Conservation (phyloP, 2,797 vertebrate genomes). For the Pangasius mekongensis region DNA sequence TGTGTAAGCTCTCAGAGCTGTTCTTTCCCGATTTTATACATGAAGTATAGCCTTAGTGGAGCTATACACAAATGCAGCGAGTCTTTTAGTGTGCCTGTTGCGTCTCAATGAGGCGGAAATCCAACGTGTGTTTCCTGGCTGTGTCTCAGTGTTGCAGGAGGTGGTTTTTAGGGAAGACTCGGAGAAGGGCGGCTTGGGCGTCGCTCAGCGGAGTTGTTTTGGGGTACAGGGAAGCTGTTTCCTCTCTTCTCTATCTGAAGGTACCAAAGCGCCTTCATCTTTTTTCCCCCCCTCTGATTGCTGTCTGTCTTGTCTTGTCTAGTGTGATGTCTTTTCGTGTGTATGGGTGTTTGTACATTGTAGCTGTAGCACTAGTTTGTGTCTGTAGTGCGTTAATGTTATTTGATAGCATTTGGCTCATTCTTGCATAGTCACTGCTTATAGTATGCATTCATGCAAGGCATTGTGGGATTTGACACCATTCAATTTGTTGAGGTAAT, state of each 20-base stretch:
- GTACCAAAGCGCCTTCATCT: constrained; percentile 63
- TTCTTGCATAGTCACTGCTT: constrained; percentile 21
- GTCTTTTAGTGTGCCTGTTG: constrained; percentile 4
- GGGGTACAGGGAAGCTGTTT: constrained; percentile 84
- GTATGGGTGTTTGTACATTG: constrained; percentile 21
- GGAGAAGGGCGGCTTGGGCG: constrained; percentile 80
- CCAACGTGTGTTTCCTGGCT: constrained; percentile 22
- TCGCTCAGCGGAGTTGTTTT: constrained; percentile 82
- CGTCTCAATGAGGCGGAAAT: constrained; percentile 29
- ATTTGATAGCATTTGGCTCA: background rate
- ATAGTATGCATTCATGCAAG: constrained; percentile 11
- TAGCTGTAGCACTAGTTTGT: constrained; percentile 18
- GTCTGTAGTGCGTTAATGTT: constrained; percentile 5
- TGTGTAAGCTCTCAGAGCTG: background rate
- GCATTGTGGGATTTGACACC: constrained; percentile 12
- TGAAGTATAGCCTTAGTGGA: background rate
- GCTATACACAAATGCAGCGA: background rate
- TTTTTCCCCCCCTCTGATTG: background rate
- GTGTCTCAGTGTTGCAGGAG: constrained; percentile 81
- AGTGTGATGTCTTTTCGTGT: constrained; percentile 45
- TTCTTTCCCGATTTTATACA: background rate
- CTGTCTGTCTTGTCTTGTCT: constrained; percentile 37
- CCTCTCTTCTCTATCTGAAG: constrained; percentile 83
- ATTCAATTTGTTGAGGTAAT: constrained; percentile 1
- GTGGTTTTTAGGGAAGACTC: constrained; percentile 84